Evolutionary conservation across 2,113 vertebrate species (phyloP).

Genomic region (Bothrops jararaca): DNA sequence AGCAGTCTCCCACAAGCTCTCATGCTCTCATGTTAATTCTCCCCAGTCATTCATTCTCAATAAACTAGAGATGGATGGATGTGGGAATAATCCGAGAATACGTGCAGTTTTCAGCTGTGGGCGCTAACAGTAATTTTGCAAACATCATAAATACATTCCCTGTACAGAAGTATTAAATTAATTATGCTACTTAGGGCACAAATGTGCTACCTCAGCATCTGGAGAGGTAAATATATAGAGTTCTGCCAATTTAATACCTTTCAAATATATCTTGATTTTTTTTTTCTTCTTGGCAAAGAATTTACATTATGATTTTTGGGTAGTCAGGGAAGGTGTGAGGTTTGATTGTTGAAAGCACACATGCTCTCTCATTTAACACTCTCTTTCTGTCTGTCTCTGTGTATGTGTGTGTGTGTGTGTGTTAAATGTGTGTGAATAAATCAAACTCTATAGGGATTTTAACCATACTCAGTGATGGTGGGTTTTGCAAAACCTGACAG

Average conservation of each 20-base stretch:
- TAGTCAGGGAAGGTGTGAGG: not conserved
- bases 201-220: constrained; percentile 6
- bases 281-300: not conserved
- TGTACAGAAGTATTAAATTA: constrained; percentile 9
- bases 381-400: no score
- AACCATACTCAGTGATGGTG: not conserved
- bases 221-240: not conserved
- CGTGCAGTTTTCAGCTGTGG: constrained; percentile 1
- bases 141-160: constrained; percentile 1
- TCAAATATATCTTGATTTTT: not conserved
- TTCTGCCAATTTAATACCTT: not conserved
- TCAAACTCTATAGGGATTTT: not conserved
- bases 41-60: constrained; percentile 4
- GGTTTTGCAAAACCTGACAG: not conserved
- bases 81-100: not conserved
- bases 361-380: not conserved
- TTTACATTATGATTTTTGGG: not conserved
- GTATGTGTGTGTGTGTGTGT: no score
- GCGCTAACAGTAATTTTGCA: constrained; percentile 15
- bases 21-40: not conserved
- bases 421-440: not conserved
- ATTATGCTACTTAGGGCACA: constrained; percentile 1
- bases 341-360: not conserved
- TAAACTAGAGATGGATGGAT: not conserved
- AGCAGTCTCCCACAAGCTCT: not conserved